Evolutionary conservation across 1,140 invertebrate genomes (phyloP).

Genomic region (Drosophila obscura): DNA sequence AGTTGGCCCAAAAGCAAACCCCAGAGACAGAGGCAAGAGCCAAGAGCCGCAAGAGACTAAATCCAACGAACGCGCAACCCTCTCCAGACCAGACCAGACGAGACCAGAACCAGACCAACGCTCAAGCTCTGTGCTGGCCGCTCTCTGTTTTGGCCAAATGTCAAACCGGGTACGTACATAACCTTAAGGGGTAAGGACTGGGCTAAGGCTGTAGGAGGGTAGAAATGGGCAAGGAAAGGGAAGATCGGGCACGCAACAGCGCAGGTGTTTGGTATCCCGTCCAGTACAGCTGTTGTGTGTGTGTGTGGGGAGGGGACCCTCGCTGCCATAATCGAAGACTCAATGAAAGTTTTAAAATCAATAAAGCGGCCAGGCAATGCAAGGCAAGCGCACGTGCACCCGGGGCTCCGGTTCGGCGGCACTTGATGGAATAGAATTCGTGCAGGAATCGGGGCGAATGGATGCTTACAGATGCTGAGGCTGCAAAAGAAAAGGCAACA

Average conservation of each 20-base stretch:
- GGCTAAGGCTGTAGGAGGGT: not conserved
- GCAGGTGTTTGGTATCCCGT: slow-evolving; percentile 38
- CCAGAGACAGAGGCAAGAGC: slow-evolving; percentile 7
- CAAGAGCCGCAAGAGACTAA: too few relatives aligned
- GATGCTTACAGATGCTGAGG: slow-evolving; percentile 52
- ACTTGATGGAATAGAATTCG: not conserved
- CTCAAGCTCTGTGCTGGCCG: not conserved
- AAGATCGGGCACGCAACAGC: slow-evolving; percentile 21
- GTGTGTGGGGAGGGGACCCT: too few relatives aligned
- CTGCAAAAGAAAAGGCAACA: slow-evolving; percentile 46
- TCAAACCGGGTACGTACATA: slow-evolving; percentile 59
- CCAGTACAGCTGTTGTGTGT: too few relatives aligned
- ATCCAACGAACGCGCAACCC: slow-evolving; percentile 49
- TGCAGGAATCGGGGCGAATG: not conserved
- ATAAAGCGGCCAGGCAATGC: too few relatives aligned
- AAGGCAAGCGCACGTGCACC: too few relatives aligned
- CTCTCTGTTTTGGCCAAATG: slow-evolving; percentile 54
- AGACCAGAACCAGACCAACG: slow-evolving; percentile 24
- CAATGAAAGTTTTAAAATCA: too few relatives aligned
- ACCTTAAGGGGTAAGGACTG: slow-evolving; percentile 11
- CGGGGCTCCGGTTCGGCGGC: not conserved
- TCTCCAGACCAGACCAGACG: slow-evolving; percentile 24
- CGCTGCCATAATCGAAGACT: too few relatives aligned
- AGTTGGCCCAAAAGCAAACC: slow-evolving; percentile 18
- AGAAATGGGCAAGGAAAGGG: not conserved